Percentiles rank a stretch among this genome's conserved stretches.
phyloP scores from a whole-genome alignment of 2,888 invertebrate genomes.

The Vandiemenella viatica region DNA sequence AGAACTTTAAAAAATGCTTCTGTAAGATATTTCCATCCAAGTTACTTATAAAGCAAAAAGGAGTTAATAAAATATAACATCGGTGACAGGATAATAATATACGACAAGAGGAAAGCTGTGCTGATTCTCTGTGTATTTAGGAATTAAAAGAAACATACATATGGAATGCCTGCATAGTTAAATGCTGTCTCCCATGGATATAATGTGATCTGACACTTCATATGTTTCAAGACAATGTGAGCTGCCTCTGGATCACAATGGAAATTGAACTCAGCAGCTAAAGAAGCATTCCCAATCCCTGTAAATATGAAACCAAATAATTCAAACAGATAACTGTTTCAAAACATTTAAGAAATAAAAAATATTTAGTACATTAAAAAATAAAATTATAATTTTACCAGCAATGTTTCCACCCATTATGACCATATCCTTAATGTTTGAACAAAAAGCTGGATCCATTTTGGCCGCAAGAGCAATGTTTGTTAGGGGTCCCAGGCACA shows the following conservation, averaged over 20 bases:
- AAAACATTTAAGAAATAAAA: background rate
- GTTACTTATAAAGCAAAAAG: no score
- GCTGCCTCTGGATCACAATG: conserved; percentile 63
- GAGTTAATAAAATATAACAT: no score
- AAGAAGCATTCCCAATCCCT: conserved; percentile 43
- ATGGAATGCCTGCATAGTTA: background rate
- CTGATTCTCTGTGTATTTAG: no score
- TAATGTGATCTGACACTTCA: conserved; percentile 24
- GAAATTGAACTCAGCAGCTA: conserved; percentile 64
- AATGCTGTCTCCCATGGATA: conserved; percentile 13
- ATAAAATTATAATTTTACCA: background rate
- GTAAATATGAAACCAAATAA: conserved; percentile 13
- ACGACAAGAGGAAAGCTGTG: no score
- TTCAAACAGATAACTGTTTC: background rate
- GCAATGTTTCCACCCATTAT: conserved; percentile 26
- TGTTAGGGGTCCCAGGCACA: conserved; percentile 36
- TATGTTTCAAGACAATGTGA: conserved; percentile 46
- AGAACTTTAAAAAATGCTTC: no score
- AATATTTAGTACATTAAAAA: background rate
- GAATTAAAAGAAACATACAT: background rate
- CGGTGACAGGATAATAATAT: no score
- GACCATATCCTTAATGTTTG: conserved; percentile 23
- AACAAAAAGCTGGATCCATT: conserved; percentile 26
- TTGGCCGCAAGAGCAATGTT: conserved; percentile 37
- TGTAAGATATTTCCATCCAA: no score